Percentiles rank a stretch among this genome's conserved stretches.
These are phyloP conservation scores for Heliothis subflexa DNA, from an alignment of 1,140 invertebrate genomes.

Conservation along the genomic window DNA sequence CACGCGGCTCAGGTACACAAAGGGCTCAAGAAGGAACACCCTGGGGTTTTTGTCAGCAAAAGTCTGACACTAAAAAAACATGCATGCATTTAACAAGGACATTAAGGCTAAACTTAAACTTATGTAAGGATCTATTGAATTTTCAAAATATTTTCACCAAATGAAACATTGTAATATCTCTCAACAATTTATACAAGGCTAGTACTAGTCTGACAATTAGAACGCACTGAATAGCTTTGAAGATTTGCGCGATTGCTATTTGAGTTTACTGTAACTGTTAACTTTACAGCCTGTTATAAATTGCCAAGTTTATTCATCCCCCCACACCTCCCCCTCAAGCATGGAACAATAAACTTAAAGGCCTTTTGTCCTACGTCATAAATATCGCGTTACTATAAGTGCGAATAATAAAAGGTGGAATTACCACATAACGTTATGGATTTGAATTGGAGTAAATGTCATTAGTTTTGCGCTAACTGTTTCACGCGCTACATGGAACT, in stretches of 20 bases:
- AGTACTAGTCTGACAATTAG: constrained; percentile 3
- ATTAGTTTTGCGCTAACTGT: too few relatives aligned
- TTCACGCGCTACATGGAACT: too few relatives aligned
- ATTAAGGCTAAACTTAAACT: too few relatives aligned
- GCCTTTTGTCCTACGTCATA: constrained; percentile 67
- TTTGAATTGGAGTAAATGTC: constrained; percentile 42
- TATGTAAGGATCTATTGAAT: too few relatives aligned
- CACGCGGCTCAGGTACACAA: too few relatives aligned
- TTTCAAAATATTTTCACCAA: not conserved
- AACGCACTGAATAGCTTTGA: constrained; percentile 44
- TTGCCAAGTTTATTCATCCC: constrained; percentile 75
- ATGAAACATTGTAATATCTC: not conserved
- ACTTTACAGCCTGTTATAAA: constrained; percentile 71
- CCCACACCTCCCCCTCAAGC: constrained; percentile 57
- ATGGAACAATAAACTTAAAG: constrained; percentile 76
- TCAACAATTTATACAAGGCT: not conserved
- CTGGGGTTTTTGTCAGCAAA: too few relatives aligned
- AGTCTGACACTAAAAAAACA: too few relatives aligned
- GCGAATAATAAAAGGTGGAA: constrained; percentile 71
- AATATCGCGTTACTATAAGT: constrained; percentile 80
- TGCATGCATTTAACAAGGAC: too few relatives aligned
- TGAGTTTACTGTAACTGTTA: constrained; percentile 63
- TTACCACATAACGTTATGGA: constrained; percentile 53
- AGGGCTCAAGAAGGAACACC: too few relatives aligned
- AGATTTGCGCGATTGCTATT: constrained; percentile 63